Evolutionary conservation across 2,113 vertebrate genomes (phyloP).

Genomic region (Boulengeromyrus knoepffleri): DNA sequence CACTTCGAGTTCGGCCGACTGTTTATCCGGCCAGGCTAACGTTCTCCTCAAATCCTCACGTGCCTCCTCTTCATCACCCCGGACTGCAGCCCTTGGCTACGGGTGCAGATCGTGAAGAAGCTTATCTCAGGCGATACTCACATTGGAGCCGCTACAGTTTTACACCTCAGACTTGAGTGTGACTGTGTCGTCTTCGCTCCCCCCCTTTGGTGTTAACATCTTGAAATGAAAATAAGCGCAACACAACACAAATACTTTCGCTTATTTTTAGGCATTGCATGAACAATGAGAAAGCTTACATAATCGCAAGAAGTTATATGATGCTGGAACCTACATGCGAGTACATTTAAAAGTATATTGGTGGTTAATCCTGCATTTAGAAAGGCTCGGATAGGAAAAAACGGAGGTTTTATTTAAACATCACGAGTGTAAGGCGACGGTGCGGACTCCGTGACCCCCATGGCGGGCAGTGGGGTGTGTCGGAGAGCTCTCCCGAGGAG

Average conservation of each 20-base stretch:
- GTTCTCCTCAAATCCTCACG: background rate
- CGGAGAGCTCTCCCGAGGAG: slow-evolving; percentile 22
- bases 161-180: background rate
- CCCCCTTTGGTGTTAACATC: background rate
- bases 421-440: background rate
- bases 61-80: background rate
- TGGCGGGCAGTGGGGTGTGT: background rate
- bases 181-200: background rate
- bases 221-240: background rate
- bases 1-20: background rate
- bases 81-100: background rate
- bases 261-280: background rate
- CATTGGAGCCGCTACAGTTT: background rate
- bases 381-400: background rate
- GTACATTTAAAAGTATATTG: background rate
- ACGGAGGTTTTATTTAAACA: background rate
- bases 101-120: background rate
- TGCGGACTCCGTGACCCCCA: background rate
- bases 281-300: background rate
- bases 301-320: background rate
- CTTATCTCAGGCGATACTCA: background rate
- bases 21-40: background rate
- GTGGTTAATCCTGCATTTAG: background rate
- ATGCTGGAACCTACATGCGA: background rate
- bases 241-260: background rate